Evolutionary conservation across 1,140 invertebrate species (phyloP).

Genomic region (Drosophila persimilis): DNA sequence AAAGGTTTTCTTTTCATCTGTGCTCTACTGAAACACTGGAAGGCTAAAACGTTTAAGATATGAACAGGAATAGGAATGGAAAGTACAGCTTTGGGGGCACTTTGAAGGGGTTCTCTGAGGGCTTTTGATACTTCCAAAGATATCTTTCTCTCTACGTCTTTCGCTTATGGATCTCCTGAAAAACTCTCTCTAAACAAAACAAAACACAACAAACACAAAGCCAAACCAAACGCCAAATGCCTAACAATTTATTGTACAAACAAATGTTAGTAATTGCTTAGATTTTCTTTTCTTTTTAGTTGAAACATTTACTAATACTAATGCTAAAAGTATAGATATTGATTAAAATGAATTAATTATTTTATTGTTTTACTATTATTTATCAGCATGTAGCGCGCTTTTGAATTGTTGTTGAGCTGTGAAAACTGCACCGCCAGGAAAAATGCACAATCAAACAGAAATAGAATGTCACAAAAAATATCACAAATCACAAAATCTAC

Average conservation of each 20-base stretch:
- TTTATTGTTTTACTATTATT: slow-evolving; percentile 7
- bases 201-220: no score
- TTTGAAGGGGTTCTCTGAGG: no score
- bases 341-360: not conserved
- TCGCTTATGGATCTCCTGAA: not conserved
- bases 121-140: no score
- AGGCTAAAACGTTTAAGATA: no score
- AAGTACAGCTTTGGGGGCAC: no score
- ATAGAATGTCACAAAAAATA: not conserved
- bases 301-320: slow-evolving; percentile 1
- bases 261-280: not conserved
- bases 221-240: slow-evolving; percentile 8
- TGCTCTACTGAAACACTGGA: no score
- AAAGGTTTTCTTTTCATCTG: no score
- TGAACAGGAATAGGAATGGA: no score
- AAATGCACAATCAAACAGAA: slow-evolving; percentile 12
- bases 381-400: slow-evolving; percentile 55
- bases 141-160: no score
- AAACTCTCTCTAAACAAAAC: no score
- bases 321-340: slow-evolving; percentile 5
- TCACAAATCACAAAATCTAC: slow-evolving; percentile 4
- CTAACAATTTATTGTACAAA: slow-evolving; percentile 23
- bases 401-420: slow-evolving; percentile 65
- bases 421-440: slow-evolving; percentile 49
- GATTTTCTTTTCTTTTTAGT: slow-evolving; percentile 3